Evolutionary conservation across 2,113 vertebrate species (phyloP).

Genomic region (Pardalotus punctatus): DNA sequence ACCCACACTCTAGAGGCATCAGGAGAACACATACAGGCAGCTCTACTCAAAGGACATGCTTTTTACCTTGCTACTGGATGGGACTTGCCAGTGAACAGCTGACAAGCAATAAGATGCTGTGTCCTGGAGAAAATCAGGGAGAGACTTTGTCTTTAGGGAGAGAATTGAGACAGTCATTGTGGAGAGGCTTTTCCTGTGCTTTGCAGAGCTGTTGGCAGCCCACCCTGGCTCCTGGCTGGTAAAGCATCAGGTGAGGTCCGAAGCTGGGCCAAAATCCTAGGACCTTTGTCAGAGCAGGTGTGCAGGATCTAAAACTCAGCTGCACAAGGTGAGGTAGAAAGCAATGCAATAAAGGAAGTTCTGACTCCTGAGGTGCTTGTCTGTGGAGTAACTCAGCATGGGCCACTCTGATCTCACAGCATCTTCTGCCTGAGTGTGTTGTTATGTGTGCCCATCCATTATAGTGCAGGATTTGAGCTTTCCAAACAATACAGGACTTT

Average conservation of each 20-base stretch:
- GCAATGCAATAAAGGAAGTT: neutral
- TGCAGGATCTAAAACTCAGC: neutral
- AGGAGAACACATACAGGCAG: neutral
- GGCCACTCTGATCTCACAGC: neutral
- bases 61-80: neutral
- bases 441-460: neutral
- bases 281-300: neutral
- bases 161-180: neutral
- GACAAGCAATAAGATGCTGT: neutral
- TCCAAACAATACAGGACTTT: neutral
- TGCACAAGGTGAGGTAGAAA: neutral
- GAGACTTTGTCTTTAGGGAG: neutral
- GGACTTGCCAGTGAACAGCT: neutral
- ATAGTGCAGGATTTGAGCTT: neutral
- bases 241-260: neutral
- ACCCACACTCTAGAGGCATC: accelerated
- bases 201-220: neutral
- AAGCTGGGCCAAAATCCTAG: neutral
- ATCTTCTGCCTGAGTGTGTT: neutral
- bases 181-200: neutral
- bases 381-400: neutral
- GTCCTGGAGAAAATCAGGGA: neutral
- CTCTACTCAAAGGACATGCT: neutral
- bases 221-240: neutral
- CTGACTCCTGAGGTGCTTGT: neutral